Evolutionary conservation across 2,888 invertebrate genomes (phyloP).

Genomic region (Acleris literana): DNA sequence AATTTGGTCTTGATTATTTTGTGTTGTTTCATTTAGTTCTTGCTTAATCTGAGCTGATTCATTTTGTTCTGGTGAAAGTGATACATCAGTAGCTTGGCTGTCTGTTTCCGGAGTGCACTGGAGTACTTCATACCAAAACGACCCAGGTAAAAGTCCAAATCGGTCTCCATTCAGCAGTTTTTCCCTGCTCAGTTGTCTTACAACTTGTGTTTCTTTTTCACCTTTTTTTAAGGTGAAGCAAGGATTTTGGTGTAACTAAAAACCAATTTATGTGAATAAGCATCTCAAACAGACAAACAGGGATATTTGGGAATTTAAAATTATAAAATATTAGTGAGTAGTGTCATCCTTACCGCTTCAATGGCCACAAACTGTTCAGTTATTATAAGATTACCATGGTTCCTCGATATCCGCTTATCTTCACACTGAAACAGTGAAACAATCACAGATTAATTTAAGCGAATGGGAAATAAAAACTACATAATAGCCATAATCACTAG

Average conservation of each 20-base stretch:
- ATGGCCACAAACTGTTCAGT: slow-evolving; percentile 59
- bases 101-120: slow-evolving; percentile 41
- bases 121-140: slow-evolving; percentile 76
- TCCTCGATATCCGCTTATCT: slow-evolving; percentile 80
- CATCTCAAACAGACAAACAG: background rate
- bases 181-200: slow-evolving; percentile 58
- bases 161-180: slow-evolving; percentile 73
- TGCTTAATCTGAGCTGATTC: slow-evolving; percentile 9
- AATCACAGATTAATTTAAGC: background rate
- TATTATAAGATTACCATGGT: slow-evolving; percentile 76
- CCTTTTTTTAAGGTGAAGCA: slow-evolving; percentile 71
- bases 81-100: slow-evolving; percentile 26
- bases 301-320: too few species aligned
- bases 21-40: slow-evolving; percentile 7
- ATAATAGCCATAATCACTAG: background rate
- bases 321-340: too few species aligned
- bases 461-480: background rate
- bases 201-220: slow-evolving; percentile 53
- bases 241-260: slow-evolving; percentile 81
- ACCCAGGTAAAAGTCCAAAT: slow-evolving; percentile 79
- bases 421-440: slow-evolving; percentile 77
- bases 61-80: slow-evolving; percentile 26
- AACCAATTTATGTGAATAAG: slow-evolving; percentile 39
- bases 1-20: background rate
- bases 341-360: slow-evolving; percentile 65